A percentile compares a stretch with the other conserved stretches of the same genome.
These are phyloP conservation scores for Dermolepida albohirtum DNA, from an alignment of 2,888 invertebrate species.

Conservation along the genomic window DNA sequence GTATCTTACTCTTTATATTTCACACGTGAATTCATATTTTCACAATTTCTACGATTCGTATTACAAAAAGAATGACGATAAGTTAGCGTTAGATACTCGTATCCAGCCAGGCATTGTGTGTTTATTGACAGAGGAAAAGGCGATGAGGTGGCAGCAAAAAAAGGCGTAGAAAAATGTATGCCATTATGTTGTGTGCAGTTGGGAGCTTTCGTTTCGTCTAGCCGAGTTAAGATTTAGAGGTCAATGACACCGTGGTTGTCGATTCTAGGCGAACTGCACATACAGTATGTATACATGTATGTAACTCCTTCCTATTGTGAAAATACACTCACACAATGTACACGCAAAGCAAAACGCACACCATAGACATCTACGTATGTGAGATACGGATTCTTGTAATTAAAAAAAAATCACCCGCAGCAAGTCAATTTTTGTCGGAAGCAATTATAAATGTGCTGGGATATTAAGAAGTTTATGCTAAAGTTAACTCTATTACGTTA, in stretches of 20 bases:
- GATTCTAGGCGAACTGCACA: conserved; percentile 42
- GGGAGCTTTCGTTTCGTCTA: conserved; percentile 47
- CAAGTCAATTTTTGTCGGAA: conserved; percentile 24
- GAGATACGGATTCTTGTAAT: conserved; percentile 23
- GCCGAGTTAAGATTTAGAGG: conserved; percentile 46
- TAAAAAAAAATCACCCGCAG: conserved; percentile 21
- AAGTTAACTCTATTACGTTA: too few relatives aligned
- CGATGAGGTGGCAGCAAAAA: conserved; percentile 23
- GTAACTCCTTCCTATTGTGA: conserved; percentile 42
- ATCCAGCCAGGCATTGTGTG: neutral
- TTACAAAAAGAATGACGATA: too few relatives aligned
- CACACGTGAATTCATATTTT: too few relatives aligned
- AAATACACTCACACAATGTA: conserved; percentile 19
- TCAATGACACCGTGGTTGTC: conserved; percentile 45
- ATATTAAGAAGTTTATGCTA: neutral
- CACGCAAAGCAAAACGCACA: neutral
- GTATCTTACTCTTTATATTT: too few relatives aligned
- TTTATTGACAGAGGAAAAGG: conserved; percentile 21
- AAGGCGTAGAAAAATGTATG: conserved; percentile 45
- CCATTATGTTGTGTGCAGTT: conserved; percentile 44
- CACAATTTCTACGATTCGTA: too few relatives aligned
- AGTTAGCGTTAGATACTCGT: too few relatives aligned
- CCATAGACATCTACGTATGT: neutral
- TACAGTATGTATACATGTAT: neutral
- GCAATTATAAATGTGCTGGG: conserved; percentile 5